These are phyloP conservation scores for Cetoscarus ocellatus DNA, from an alignment of 2,797 vertebrate genomes.

Conservation along the genomic window DNA sequence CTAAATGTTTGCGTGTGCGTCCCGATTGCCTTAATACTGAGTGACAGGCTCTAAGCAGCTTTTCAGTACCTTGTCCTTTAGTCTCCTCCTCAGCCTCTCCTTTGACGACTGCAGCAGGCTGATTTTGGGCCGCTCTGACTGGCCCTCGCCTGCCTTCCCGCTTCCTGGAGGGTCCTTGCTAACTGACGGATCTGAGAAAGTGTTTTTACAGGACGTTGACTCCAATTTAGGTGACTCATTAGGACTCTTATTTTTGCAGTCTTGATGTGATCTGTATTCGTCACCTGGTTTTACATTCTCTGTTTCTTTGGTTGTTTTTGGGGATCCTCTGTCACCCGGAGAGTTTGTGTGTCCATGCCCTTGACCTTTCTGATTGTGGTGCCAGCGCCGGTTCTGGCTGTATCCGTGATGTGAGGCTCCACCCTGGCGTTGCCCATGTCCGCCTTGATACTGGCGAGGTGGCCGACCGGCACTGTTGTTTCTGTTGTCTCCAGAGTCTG, in stretches of 20 bases:
- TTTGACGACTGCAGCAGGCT: slow-evolving; percentile 96
- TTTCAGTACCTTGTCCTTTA: slow-evolving; percentile 94
- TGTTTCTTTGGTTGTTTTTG: slow-evolving; percentile 89
- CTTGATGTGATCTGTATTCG: slow-evolving; percentile 65
- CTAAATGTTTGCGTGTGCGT: slow-evolving; percentile 40
- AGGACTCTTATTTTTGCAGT: slow-evolving; percentile 51
- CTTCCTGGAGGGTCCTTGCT: slow-evolving; percentile 50
- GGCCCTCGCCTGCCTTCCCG: slow-evolving; percentile 46
- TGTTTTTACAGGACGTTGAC: slow-evolving; percentile 29
- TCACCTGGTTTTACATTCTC: slow-evolving; percentile 87
- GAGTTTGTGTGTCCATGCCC: slow-evolving; percentile 63
- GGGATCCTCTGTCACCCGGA: slow-evolving; percentile 63
- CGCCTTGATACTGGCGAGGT: slow-evolving; percentile 88
- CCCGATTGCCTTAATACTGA: slow-evolving; percentile 65
- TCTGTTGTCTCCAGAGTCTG: slow-evolving; percentile 86
- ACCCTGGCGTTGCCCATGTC: slow-evolving; percentile 88
- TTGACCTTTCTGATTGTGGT: slow-evolving; percentile 90
- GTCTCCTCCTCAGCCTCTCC: slow-evolving; percentile 94
- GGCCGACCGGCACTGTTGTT: slow-evolving; percentile 85
- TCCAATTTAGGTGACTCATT: slow-evolving; percentile 53
- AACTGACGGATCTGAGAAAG: slow-evolving; percentile 33
- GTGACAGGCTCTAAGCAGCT: slow-evolving; percentile 72
- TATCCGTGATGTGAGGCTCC: slow-evolving; percentile 90
- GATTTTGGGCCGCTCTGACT: slow-evolving; percentile 87
- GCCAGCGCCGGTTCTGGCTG: slow-evolving; percentile 97